Evolutionary conservation across 2,888 invertebrate species (phyloP), one percentile per base, ranked within the genome.

Genomic region (Trichopoda pennipes): DNA sequence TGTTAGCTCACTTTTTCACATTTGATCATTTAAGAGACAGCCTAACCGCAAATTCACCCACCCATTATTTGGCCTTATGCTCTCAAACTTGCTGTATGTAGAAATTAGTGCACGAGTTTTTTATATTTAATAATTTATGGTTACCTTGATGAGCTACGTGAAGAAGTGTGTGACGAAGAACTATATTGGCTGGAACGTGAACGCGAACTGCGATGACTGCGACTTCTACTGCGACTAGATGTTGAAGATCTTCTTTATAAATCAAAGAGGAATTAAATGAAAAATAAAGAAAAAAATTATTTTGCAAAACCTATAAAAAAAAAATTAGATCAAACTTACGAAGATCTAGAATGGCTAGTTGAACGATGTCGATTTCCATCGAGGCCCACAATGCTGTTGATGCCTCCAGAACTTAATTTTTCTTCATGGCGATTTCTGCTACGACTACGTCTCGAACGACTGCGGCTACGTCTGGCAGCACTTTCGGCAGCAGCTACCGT

Each of bases 291-390:
- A 42, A 16, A n/a, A 6, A 17, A n/a, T n/a, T 53, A 53, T 44
- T 28, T 28, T 28, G 2, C 28, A 1, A 14, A 35, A 32, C 6
- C 61, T 49, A 56, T 42, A 2, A 28, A 28, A 49, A 23, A n/a
- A 4, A n/a, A 64, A 4, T 56, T 38, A 35, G 17, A 56, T 12
- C 76, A 21, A 23, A 86, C 88, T 87, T 86, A 89, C 89, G 89
- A 88, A 73, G 85, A 93, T 85, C 92, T 87, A 38, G 93, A 93
- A 19, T 85, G 92, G 92, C 81, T 84, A 87, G 28, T 88, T 87
- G 73, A 87, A 81, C 87, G 89, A 73, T 83, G 82, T 14, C 77
- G 53, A 58, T 51, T 73, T 47, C 53, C 69, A 51, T 76, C 80
- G 23, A 64, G 74, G 35, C 69, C 77, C 49, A 17, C 75, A 58